Evolutionary conservation across 2,888 invertebrate genomes (phyloP).

Genomic region (Netelia inedita): DNA sequence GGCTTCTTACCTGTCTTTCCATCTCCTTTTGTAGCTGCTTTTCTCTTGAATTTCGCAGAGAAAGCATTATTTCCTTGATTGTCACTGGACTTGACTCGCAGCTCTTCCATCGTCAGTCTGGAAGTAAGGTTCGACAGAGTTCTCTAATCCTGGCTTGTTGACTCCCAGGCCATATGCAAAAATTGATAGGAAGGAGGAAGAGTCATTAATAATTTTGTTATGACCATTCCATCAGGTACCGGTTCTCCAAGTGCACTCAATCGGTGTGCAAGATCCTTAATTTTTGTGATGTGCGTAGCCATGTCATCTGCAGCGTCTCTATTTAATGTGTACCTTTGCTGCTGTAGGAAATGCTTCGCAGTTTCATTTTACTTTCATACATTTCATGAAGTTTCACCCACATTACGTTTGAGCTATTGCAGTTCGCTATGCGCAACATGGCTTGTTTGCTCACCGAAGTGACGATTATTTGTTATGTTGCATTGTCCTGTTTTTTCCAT

Average conservation of each 20-base stretch:
- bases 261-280: constrained; percentile 68
- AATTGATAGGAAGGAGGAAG: constrained; percentile 60
- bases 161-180: constrained; percentile 71
- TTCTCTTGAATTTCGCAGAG: not conserved
- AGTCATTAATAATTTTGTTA: constrained; percentile 72
- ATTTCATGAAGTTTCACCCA: constrained; percentile 74
- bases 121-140: constrained; percentile 56
- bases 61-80: constrained; percentile 16
- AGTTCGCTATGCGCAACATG: constrained; percentile 73
- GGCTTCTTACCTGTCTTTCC: constrained; percentile 20
- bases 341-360: constrained; percentile 70
- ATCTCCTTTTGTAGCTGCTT: constrained; percentile 3
- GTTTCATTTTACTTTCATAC: constrained; percentile 75
- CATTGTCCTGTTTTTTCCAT: constrained; percentile 66
- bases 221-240: constrained; percentile 62
- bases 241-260: constrained; percentile 64
- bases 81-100: not conserved
- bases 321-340: constrained; percentile 64
- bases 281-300: constrained; percentile 69
- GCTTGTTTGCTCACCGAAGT: constrained; percentile 56
- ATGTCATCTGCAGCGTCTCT: constrained; percentile 68
- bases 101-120: constrained; percentile 53
- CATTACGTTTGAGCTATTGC: constrained; percentile 73
- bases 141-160: constrained; percentile 26
- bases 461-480: constrained; percentile 68